Percentiles rank a stretch among this genome's conserved stretches.
Conservation (phyloP, 1,140 invertebrate genomes). For the Acyrthosiphon pisum region DNA sequence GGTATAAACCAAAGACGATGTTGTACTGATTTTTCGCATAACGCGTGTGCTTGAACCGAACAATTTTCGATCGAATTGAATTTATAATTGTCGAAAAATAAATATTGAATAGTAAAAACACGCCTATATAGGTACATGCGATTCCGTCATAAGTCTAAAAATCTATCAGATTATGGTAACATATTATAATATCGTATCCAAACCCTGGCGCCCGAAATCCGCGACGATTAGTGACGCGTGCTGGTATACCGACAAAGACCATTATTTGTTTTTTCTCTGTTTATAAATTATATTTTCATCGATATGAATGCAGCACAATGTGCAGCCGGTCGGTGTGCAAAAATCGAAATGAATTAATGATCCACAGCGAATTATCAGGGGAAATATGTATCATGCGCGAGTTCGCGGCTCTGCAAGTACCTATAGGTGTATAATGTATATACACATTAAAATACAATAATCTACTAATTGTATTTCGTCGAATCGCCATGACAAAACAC, state of each 20-base stretch:
- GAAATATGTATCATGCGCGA: not conserved
- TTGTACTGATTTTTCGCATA: not conserved
- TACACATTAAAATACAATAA: conserved; percentile 12
- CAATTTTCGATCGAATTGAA: not conserved
- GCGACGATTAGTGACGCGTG: not conserved
- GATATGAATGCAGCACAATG: not conserved
- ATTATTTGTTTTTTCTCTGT: not conserved
- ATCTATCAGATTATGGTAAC: not conserved
- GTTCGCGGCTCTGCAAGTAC: not conserved
- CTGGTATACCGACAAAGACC: not conserved
- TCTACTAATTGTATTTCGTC: not conserved
- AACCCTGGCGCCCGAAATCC: not conserved
- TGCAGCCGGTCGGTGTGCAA: not conserved
- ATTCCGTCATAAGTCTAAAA: not conserved
- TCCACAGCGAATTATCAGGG: conserved; percentile 1
- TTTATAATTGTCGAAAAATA: not conserved
- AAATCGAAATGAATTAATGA: conserved; percentile 39
- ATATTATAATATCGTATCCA: not conserved
- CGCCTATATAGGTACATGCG: not conserved
- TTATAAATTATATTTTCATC: not conserved
- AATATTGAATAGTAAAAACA: not conserved
- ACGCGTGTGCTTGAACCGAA: not conserved
- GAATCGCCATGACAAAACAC: not conserved
- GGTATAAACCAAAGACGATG: not conserved
- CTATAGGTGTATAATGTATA: no score